Evolutionary conservation across 2,888 invertebrate species (phyloP), one percentile per base, ranked within the genome.

Genomic region (Andrena dorsata): DNA sequence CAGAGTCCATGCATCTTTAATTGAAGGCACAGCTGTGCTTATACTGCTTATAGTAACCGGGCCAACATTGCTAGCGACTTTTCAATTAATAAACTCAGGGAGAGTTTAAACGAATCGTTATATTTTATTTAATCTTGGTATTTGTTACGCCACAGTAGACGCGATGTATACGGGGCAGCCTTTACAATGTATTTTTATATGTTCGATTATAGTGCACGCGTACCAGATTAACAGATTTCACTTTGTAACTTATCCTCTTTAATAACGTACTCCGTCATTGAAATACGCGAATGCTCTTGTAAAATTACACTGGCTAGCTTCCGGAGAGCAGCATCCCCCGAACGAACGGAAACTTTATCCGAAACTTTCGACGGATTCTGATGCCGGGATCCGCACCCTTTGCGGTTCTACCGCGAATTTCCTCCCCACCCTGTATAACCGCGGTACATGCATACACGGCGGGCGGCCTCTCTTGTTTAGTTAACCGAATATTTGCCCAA

Each of bases 401-500:
- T 23, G 23, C 56, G 56, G 20, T 1, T 4, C 10, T 10, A 23
- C 23, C 56, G 23, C 56, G 56, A 56, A 23, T 56, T 56, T 23
- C 23, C 56, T 56, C 56, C 56, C 41, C 66, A 51, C 77, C 80
- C 26, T 66, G 60, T 74, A 60, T 53, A 73, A 73, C 69, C 74
- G n/a, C 61, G 35, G 32, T 7, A 69, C 66, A 63, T 60, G 53
- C 69, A 41, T 41, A 60, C 64, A 30, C 70, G 61, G 30, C 75
- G 51, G 78, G 16, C 64, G 58, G 72, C 72, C 80, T 80, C 80
- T 82, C 77, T 83, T 85, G 86, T 87, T 89, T 87, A 86, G 87
- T 86, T 87, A 87, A 89, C 85, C 86, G 85, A 90, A 90, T 89
- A 90, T 90, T 90, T 88, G 88, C 73, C 83, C 83, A 82, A 85